Percentiles rank a stretch among this genome's conserved stretches.
Conservation (phyloP, 2,797 vertebrate species). For the Echeneis naucrates region DNA sequence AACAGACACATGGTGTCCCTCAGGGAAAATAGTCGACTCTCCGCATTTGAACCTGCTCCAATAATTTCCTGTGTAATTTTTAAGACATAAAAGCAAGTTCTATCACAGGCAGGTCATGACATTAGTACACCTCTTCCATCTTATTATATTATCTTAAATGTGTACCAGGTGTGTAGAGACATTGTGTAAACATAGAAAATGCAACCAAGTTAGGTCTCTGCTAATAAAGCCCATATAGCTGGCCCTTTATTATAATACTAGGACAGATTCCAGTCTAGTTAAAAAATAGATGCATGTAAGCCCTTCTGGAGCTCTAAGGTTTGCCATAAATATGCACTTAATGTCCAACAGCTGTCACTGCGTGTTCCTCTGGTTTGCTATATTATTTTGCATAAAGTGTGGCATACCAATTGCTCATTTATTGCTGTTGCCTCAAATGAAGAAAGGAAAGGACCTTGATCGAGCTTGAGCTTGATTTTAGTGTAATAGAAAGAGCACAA, state of each 20-base stretch:
- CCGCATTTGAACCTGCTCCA: slow-evolving; percentile 58
- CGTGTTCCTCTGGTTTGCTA: slow-evolving; percentile 52
- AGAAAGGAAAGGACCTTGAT: slow-evolving; percentile 24
- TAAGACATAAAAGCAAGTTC: slow-evolving; percentile 53
- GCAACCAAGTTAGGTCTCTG: slow-evolving; percentile 24
- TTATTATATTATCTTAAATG: slow-evolving; percentile 64
- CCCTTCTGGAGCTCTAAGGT: slow-evolving; percentile 57
- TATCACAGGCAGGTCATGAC: slow-evolving; percentile 61
- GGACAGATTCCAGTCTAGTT: slow-evolving; percentile 47
- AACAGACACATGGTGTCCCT: slow-evolving; percentile 49
- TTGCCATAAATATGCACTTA: slow-evolving; percentile 63
- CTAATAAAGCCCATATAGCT: slow-evolving; percentile 32
- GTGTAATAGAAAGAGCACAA: slow-evolving; percentile 32
- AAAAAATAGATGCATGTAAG: slow-evolving; percentile 25
- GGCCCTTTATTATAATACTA: slow-evolving; percentile 40
- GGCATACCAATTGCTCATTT: slow-evolving; percentile 35
- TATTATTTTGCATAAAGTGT: slow-evolving; percentile 58
- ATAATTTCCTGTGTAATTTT: slow-evolving; percentile 59
- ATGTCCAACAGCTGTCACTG: slow-evolving; percentile 55
- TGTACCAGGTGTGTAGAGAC: slow-evolving; percentile 33
- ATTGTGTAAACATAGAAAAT: slow-evolving; percentile 20
- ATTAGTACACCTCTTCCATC: slow-evolving; percentile 57
- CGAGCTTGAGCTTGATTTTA: slow-evolving; percentile 28
- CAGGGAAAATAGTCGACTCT: slow-evolving; percentile 59
- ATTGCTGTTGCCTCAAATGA: slow-evolving; percentile 46